Percentiles rank a stretch among this genome's conserved stretches.
Evolutionary conservation across 2,888 invertebrate genomes (phyloP).

Genomic region (Chymomyza caudatula): DNA sequence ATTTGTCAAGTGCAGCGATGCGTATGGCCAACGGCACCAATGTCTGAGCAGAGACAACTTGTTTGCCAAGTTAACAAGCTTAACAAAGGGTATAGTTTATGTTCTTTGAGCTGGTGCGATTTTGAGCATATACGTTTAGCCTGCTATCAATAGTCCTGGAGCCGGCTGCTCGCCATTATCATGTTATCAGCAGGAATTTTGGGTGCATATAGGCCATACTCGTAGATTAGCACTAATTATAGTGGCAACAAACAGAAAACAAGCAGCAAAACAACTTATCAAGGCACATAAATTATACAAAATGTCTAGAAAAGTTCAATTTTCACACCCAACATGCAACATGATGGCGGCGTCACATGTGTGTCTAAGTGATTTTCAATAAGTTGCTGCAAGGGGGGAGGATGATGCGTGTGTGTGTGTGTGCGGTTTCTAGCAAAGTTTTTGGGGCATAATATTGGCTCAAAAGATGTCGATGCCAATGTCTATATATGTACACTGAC

Average conservation of each 20-base stretch:
- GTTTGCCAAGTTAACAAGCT: conserved; percentile 44
- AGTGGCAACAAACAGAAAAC: neutral
- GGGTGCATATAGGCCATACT: neutral
- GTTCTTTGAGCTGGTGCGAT: neutral
- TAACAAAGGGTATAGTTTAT: neutral
- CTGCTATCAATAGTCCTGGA: neutral
- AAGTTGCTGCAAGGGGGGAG: conserved; percentile 44
- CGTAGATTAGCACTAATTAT: neutral
- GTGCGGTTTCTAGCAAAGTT: conserved; percentile 43
- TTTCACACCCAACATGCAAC: conserved; percentile 56
- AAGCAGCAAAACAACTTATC: neutral
- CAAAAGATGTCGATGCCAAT: conserved; percentile 68
- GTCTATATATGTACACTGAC: conserved; percentile 55
- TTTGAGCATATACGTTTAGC: neutral
- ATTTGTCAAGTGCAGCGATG: conserved; percentile 18
- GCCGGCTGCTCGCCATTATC: neutral
- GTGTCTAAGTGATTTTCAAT: conserved; percentile 72
- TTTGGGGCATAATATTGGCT: conserved; percentile 65
- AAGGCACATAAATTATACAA: conserved; percentile 53
- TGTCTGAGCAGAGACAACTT: conserved; percentile 24
- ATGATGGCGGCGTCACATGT: conserved; percentile 53
- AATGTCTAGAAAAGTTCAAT: conserved; percentile 27
- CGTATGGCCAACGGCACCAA: neutral
- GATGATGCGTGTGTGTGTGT: neutral
- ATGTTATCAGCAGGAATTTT: neutral